Conservation (phyloP, 1,140 invertebrate species). For the Tenebrio molitor region DNA sequence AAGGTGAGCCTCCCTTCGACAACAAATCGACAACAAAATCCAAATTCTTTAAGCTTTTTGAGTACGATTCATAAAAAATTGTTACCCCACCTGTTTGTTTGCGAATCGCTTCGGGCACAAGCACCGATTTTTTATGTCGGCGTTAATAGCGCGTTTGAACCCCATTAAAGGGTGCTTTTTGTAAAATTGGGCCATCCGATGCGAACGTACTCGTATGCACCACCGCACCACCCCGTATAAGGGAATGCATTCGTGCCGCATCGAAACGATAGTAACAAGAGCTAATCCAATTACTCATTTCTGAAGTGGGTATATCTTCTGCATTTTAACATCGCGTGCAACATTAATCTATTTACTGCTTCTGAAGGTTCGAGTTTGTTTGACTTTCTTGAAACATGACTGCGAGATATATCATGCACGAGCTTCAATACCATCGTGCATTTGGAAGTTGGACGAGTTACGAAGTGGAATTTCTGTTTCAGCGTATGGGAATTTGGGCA, state of each 20-base stretch:
- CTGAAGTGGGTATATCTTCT: slow-evolving; percentile 52
- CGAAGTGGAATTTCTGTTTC: slow-evolving; percentile 60
- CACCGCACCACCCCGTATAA: too few species aligned
- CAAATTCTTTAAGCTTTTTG: too few species aligned
- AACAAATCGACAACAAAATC: too few species aligned
- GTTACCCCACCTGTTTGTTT: too few species aligned
- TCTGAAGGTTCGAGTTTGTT: slow-evolving; percentile 55
- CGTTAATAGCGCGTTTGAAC: too few species aligned
- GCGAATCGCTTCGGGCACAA: too few species aligned
- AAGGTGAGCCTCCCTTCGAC: slow-evolving; percentile 78
- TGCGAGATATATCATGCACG: slow-evolving; percentile 47
- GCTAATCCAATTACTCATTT: slow-evolving; percentile 60
- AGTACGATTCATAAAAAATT: too few species aligned
- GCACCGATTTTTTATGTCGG: too few species aligned
- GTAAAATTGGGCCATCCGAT: too few species aligned
- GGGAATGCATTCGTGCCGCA: slow-evolving; percentile 24
- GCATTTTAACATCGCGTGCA: slow-evolving; percentile 58
- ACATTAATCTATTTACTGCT: slow-evolving; percentile 58
- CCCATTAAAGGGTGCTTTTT: too few species aligned
- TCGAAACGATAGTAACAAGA: slow-evolving; percentile 22
- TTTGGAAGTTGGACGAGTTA: not conserved
- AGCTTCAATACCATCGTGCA: slow-evolving; percentile 27
- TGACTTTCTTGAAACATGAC: slow-evolving; percentile 54
- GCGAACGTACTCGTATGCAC: too few species aligned
- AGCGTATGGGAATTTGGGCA: slow-evolving; percentile 95